Conservation (phyloP, 2,888 invertebrate genomes). For the Lithophane semibrunnea region DNA sequence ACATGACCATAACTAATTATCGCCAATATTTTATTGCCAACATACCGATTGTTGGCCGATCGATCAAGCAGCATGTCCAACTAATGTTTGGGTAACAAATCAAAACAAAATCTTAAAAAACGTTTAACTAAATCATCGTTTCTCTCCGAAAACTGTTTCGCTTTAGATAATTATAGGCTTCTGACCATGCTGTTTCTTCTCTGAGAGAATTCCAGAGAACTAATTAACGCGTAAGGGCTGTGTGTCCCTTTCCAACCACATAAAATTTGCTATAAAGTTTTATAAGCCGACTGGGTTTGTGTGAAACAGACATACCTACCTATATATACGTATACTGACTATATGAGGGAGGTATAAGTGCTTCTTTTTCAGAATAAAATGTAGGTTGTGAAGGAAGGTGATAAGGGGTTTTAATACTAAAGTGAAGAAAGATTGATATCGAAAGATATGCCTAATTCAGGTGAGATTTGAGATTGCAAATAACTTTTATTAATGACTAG, state of each 20-base stretch:
- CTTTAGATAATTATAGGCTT: slow-evolving; percentile 89
- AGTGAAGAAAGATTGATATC: no score
- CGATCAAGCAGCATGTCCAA: slow-evolving; percentile 68
- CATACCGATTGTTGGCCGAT: slow-evolving; percentile 62
- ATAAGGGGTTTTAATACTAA: no score
- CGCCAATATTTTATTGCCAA: slow-evolving; percentile 54
- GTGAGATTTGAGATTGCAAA: no score
- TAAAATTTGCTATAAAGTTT: slow-evolving; percentile 62
- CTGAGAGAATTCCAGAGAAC: slow-evolving; percentile 79
- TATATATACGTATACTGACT: not conserved
- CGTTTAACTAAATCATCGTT: slow-evolving; percentile 89
- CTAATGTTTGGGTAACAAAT: slow-evolving; percentile 86
- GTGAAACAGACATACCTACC: slow-evolving; percentile 12
- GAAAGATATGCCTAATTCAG: no score
- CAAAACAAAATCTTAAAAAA: slow-evolving; percentile 86
- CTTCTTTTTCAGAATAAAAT: slow-evolving; percentile 5
- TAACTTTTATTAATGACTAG: no score
- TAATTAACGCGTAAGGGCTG: slow-evolving; percentile 78
- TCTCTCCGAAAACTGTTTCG: slow-evolving; percentile 85
- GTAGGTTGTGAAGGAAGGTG: not conserved
- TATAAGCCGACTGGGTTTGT: slow-evolving; percentile 43
- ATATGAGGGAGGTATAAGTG: not conserved
- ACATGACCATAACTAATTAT: slow-evolving; percentile 41
- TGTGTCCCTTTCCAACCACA: slow-evolving; percentile 54
- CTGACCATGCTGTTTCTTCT: slow-evolving; percentile 73